A percentile compares a stretch with the other conserved stretches of the same genome.
Evolutionary conservation across 2,113 vertebrate species (phyloP).

Genomic region (Athene noctua): DNA sequence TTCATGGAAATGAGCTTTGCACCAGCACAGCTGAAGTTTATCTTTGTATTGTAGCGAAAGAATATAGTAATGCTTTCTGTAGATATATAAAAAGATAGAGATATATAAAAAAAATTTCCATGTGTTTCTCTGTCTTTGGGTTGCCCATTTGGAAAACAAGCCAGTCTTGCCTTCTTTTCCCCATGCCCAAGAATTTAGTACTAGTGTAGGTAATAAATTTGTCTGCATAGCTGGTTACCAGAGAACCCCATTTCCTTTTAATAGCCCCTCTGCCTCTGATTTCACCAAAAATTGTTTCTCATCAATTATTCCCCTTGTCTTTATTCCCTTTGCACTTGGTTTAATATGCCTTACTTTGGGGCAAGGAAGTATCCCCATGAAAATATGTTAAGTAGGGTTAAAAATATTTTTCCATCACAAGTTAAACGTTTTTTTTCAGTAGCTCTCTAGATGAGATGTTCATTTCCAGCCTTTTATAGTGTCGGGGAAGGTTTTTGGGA

Average conservation of each 20-base stretch:
- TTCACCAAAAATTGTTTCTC: constrained; percentile 3
- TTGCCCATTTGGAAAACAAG: neutral
- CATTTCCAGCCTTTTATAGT: neutral
- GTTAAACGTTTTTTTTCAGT: neutral
- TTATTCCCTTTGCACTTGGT: neutral
- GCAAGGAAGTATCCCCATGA: neutral
- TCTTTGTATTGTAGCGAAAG: neutral
- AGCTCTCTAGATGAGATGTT: neutral
- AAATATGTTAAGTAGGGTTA: neutral
- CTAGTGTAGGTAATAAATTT: neutral
- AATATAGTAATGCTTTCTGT: neutral
- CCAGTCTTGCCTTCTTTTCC: neutral
- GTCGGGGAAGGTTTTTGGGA: neutral
- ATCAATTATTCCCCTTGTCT: neutral
- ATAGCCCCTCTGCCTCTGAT: neutral
- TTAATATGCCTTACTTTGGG: neutral
- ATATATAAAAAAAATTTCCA: neutral
- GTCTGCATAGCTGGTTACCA: neutral
- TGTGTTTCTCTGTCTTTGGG: neutral
- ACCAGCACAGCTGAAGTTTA: constrained; percentile 28
- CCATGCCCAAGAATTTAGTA: neutral
- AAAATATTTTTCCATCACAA: neutral
- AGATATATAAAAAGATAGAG: too few relatives aligned
- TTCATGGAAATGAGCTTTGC: constrained; percentile 26
- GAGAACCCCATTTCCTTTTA: neutral